Evolutionary conservation across 2,113 vertebrate genomes (phyloP).

Genomic region (Daphoenositta chrysoptera): DNA sequence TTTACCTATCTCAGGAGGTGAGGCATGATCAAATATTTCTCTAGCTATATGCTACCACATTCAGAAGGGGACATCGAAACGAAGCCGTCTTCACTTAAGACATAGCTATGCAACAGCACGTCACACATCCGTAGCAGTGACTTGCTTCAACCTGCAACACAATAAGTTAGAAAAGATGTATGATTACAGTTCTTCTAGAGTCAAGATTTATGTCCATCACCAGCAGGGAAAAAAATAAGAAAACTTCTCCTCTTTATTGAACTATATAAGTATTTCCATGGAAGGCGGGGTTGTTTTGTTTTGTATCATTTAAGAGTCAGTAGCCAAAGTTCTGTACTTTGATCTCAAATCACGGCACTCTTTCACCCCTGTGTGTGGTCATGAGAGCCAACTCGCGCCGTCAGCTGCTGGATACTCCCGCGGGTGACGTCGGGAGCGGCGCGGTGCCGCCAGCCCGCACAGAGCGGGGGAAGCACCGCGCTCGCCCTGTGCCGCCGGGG

Average conservation of each 20-base stretch:
- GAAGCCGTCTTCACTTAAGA: background rate
- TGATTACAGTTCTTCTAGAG: background rate
- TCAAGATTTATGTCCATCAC: background rate
- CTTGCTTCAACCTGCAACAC: conserved; percentile 20
- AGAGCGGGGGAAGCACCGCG: accelerated
- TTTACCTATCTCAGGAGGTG: conserved; percentile 38
- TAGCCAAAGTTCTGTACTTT: background rate
- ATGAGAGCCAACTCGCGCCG: background rate
- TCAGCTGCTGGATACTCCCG: background rate
- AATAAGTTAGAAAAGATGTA: background rate
- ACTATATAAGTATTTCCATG: accelerated
- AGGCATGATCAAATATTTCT: conserved; percentile 10
- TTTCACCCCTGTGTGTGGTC: accelerated
- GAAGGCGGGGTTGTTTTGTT: background rate
- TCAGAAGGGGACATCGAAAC: background rate
- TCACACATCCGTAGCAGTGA: background rate
- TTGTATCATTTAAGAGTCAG: background rate
- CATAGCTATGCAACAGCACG: background rate
- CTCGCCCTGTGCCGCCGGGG: background rate
- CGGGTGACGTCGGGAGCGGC: background rate
- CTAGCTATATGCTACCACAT: conserved; percentile 50
- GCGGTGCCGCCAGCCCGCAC: accelerated
- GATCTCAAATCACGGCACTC: background rate
- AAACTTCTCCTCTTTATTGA: background rate
- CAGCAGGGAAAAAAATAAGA: background rate